A percentile compares a stretch with the other conserved stretches of the same genome.
Conservation (phyloP, 2,113 vertebrate genomes). For the Crotalus tigris region DNA sequence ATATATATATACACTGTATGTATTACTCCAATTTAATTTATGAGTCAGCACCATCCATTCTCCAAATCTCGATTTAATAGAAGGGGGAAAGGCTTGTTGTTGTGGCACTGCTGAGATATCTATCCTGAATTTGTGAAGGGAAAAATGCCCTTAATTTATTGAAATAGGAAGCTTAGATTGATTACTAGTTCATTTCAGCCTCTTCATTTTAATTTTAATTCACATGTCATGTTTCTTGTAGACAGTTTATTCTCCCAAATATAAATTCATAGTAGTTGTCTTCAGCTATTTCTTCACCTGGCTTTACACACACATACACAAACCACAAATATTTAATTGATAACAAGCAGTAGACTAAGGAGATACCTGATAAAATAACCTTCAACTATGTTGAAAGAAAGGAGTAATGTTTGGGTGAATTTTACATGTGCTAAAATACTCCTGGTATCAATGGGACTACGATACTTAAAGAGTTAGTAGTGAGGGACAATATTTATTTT, state of each 20-base stretch:
- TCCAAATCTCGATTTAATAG: constrained; percentile 77
- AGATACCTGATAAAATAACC: neutral
- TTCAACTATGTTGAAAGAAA: accelerated
- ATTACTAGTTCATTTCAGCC: constrained; percentile 62
- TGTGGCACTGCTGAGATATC: constrained; percentile 51
- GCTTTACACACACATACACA: accelerated
- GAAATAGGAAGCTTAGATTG: constrained; percentile 54
- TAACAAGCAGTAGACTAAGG: neutral
- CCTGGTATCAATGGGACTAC: accelerated
- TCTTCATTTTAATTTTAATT: constrained; percentile 70
- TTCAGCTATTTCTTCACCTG: neutral
- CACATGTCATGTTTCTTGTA: constrained; percentile 51
- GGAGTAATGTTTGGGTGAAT: constrained; percentile 17
- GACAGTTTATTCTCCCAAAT: constrained; percentile 39
- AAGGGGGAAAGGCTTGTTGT: constrained; percentile 63
- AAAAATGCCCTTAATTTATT: constrained; percentile 52
- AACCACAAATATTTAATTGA: neutral
- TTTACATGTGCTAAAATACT: neutral
- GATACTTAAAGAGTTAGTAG: neutral
- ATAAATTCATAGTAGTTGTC: constrained; percentile 32
- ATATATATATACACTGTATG: constrained; percentile 86
- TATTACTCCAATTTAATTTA: constrained; percentile 82
- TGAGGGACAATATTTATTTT: neutral
- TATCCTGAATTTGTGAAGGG: constrained; percentile 59
- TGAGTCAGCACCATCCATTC: constrained; percentile 82